phyloP scores from a whole-genome alignment of 2,888 invertebrate genomes.

The Hylaea fasciaria region DNA sequence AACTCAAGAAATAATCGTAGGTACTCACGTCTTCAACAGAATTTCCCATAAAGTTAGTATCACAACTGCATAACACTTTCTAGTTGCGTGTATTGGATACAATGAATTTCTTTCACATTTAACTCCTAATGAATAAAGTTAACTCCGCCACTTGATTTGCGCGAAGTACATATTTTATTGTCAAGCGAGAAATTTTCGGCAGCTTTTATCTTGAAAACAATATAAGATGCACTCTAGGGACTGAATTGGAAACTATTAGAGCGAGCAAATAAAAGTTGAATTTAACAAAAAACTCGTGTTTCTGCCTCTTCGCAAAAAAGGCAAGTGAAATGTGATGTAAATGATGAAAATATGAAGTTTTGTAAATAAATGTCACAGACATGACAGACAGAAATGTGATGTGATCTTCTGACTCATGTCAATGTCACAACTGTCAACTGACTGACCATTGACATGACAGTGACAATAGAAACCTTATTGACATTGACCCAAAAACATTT shows the following conservation, averaged over 20 bases:
- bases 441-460: no score
- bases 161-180: background rate
- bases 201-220: constrained; percentile 4
- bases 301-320: constrained; percentile 5
- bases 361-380: background rate
- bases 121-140: constrained; percentile 15
- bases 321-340: background rate
- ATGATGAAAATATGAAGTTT: no score
- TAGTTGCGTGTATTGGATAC: constrained; percentile 26
- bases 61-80: constrained; percentile 38
- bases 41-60: constrained; percentile 56
- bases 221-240: no score
- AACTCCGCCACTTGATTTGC: constrained; percentile 7
- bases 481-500: no score
- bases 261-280: constrained; percentile 20
- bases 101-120: constrained; percentile 38
- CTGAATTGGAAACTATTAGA: constrained; percentile 6
- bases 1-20: constrained; percentile 9
- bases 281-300: constrained; percentile 19
- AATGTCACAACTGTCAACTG: no score
- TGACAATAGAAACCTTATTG: no score
- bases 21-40: constrained; percentile 54
- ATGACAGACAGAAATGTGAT: background rate
- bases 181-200: background rate
- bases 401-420: no score